These are phyloP conservation scores for Agriotes lineatus DNA, from an alignment of 2,888 invertebrate species.

Conservation along the genomic window DNA sequence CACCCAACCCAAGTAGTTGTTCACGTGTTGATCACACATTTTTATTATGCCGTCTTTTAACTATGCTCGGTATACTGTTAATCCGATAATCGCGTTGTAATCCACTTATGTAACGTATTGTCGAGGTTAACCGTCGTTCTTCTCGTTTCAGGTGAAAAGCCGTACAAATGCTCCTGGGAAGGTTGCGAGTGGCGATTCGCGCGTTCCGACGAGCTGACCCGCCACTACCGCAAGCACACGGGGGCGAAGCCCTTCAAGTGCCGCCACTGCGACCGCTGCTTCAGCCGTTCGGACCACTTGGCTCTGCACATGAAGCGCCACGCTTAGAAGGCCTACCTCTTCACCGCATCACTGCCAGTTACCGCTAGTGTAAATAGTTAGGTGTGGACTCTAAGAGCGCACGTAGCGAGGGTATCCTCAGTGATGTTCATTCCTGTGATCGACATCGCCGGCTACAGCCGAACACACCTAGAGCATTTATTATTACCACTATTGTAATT, in stretches of 20 bases:
- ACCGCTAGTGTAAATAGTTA: slow-evolving; percentile 61
- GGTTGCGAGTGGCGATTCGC: slow-evolving; percentile 98
- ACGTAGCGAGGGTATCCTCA: slow-evolving; percentile 53
- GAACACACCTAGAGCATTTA: slow-evolving; percentile 61
- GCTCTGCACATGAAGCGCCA: slow-evolving; percentile 97
- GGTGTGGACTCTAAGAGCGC: slow-evolving; percentile 57
- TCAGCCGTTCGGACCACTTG: slow-evolving; percentile 96
- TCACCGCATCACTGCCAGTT: slow-evolving; percentile 66
- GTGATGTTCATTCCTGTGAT: slow-evolving; percentile 66
- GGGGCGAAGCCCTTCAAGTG: slow-evolving; percentile 98
- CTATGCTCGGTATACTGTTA: no score
- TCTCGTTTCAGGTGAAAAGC: slow-evolving; percentile 90
- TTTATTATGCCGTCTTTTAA: no score
- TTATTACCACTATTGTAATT: slow-evolving; percentile 45
- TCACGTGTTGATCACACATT: no score
- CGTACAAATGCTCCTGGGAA: slow-evolving; percentile 97
- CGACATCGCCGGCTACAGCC: slow-evolving; percentile 61
- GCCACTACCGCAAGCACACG: slow-evolving; percentile 97
- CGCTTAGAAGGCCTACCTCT: slow-evolving; percentile 65
- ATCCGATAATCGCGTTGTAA: not conserved
- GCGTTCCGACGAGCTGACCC: slow-evolving; percentile 93
- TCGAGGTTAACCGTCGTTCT: slow-evolving; percentile 10
- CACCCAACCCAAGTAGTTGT: no score
- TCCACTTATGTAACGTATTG: not conserved
- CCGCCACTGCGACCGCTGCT: slow-evolving; percentile 95